Evolutionary conservation across 2,113 vertebrate genomes (phyloP).

Genomic region (Cichladusa arquata): DNA sequence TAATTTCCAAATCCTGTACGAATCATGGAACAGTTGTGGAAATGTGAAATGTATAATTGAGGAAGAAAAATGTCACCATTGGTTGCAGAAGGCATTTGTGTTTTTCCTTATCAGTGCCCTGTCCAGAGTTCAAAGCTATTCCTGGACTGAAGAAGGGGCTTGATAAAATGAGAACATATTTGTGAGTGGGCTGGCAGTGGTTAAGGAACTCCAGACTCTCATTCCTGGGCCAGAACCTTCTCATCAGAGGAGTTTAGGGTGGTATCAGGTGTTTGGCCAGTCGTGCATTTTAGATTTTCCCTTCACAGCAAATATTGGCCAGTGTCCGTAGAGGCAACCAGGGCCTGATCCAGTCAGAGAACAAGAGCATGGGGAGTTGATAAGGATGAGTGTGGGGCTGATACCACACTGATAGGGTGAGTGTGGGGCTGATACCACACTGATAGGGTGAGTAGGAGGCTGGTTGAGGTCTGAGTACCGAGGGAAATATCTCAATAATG

Average conservation of each 20-base stretch:
- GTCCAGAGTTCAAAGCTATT: background rate
- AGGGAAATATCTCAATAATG: background rate
- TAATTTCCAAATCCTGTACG: background rate
- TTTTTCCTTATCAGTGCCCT: background rate
- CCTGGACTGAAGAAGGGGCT: background rate
- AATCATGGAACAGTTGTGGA: background rate
- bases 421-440: background rate
- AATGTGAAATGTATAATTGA: background rate
- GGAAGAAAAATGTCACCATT: background rate
- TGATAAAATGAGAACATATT: background rate
- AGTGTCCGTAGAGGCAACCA: background rate
- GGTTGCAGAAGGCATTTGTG: background rate
- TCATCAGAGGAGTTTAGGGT: background rate
- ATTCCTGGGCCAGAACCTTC: background rate
- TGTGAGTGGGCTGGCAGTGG: background rate
- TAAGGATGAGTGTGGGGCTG: background rate
- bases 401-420: rapidly evolving
- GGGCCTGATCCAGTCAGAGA: background rate
- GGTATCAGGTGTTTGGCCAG: background rate
- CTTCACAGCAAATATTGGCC: background rate
- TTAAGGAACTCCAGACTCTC: background rate
- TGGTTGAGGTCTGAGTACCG: background rate
- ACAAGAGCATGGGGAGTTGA: background rate
- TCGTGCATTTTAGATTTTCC: background rate
- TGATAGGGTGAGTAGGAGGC: background rate